A percentile compares a stretch with the other conserved stretches of the same genome.
Evolutionary conservation across 2,113 vertebrate genomes (phyloP).

Genomic region (Motacilla tschutschensis): DNA sequence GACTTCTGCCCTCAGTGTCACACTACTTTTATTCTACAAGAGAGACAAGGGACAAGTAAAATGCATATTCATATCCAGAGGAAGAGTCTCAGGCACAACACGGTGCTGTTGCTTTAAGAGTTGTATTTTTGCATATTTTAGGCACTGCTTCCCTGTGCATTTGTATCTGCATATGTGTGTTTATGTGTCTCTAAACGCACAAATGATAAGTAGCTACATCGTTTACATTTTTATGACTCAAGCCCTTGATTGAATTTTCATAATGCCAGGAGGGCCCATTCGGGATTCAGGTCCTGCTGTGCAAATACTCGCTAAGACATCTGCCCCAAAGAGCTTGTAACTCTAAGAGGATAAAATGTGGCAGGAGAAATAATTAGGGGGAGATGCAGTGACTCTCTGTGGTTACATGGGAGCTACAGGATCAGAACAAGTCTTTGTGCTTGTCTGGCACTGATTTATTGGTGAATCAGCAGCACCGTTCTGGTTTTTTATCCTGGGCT

Average conservation of each 20-base stretch:
- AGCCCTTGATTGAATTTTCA: constrained; percentile 42
- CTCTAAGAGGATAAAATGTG: constrained; percentile 14
- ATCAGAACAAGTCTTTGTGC: not conserved
- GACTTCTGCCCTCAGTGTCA: not conserved
- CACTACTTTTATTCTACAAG: not conserved
- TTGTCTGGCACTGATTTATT: not conserved
- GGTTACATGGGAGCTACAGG: not conserved
- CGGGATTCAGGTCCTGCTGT: not conserved
- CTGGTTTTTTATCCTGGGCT: not conserved
- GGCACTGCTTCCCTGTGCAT: not conserved
- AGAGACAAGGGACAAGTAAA: not conserved
- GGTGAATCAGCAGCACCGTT: not conserved
- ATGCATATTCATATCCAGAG: not conserved
- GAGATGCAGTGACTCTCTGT: not conserved
- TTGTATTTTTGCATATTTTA: not conserved
- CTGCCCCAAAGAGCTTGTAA: constrained; percentile 26
- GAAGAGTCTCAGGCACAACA: not conserved
- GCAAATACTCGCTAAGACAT: not conserved
- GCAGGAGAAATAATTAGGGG: not conserved
- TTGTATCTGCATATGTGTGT: not conserved
- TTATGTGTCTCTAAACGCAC: not conserved
- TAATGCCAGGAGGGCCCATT: constrained; percentile 27
- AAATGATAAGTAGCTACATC: constrained; percentile 13
- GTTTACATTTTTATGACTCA: constrained; percentile 33
- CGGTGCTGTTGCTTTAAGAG: not conserved